A percentile compares a stretch with the other conserved stretches of the same genome.
Conservation (phyloP, 2,888 invertebrate species). For the Callyntrura sp. region DNA sequence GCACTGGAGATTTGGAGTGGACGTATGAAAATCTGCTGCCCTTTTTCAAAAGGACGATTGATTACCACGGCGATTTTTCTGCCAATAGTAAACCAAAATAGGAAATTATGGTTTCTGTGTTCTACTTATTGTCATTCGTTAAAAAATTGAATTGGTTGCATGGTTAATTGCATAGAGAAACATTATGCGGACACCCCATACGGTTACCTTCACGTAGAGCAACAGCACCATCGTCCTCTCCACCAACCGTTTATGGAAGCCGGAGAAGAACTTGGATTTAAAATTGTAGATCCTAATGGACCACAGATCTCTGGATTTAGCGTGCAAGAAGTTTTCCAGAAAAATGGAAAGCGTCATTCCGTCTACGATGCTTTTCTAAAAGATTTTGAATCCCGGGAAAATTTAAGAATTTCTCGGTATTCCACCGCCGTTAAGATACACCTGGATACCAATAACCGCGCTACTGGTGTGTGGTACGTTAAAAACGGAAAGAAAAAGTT, state of each 20-base stretch:
- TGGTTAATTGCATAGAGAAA: no score
- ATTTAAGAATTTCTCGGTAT: constrained; percentile 79
- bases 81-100: no score
- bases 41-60: constrained; percentile 1
- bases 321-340: constrained; percentile 67
- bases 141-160: no score
- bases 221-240: not conserved
- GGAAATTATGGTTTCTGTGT: no score
- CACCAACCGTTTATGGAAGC: not conserved
- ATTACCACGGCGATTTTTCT: not conserved
- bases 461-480: constrained; percentile 75
- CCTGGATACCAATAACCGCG: constrained; percentile 63
- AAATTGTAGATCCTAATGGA: not conserved
- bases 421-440: constrained; percentile 53
- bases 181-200: constrained; percentile 10
- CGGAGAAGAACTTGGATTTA: constrained; percentile 12
- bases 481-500: constrained; percentile 71
- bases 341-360: constrained; percentile 76
- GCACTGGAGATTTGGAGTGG: constrained; percentile 16
- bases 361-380: constrained; percentile 78
- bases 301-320: constrained; percentile 66
- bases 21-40: constrained; percentile 40
- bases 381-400: constrained; percentile 64
- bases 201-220: not conserved
- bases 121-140: no score